These are phyloP conservation scores for Oryzias melastigma DNA, from an alignment of 2,113 vertebrate species.

Conservation along the genomic window DNA sequence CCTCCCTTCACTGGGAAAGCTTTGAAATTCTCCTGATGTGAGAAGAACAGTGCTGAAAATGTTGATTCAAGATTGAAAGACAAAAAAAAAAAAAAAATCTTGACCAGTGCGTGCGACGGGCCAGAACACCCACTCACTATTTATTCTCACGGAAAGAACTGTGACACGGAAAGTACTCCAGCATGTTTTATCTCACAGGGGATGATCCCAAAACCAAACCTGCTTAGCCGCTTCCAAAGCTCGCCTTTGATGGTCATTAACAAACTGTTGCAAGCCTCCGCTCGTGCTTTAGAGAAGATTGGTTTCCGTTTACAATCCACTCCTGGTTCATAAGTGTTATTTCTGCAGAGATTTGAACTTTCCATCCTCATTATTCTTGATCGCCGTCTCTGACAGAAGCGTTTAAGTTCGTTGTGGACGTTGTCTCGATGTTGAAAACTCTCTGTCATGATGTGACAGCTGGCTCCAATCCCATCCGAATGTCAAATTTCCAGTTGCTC, in stretches of 20 bases:
- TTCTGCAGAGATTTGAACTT: slow-evolving; percentile 4
- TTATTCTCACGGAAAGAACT: slow-evolving; percentile 31
- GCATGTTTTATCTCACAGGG: slow-evolving; percentile 38
- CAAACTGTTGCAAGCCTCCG: slow-evolving; percentile 13
- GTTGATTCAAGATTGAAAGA: slow-evolving; percentile 24
- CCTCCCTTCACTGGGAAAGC: slow-evolving; percentile 6
- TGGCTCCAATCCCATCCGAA: slow-evolving; percentile 21
- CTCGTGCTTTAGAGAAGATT: slow-evolving; percentile 6
- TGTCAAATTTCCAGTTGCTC: slow-evolving; percentile 15
- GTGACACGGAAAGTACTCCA: slow-evolving; percentile 15
- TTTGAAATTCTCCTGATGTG: slow-evolving; percentile 26
- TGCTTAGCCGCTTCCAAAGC: background rate
- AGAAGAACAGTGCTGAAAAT: slow-evolving; percentile 24
- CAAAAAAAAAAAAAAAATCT: slow-evolving; percentile 3
- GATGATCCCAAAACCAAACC: slow-evolving; percentile 30
- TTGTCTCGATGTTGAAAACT: slow-evolving; percentile 12
- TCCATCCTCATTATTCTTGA: slow-evolving; percentile 8
- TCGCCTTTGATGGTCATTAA: slow-evolving; percentile 43
- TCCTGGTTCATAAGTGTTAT: slow-evolving; percentile 18
- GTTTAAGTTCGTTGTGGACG: background rate
- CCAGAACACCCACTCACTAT: slow-evolving; percentile 33
- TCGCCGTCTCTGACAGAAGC: slow-evolving; percentile 17
- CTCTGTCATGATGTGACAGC: slow-evolving; percentile 7
- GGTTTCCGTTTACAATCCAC: slow-evolving; percentile 6
- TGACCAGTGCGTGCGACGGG: slow-evolving; percentile 17